These are phyloP conservation scores for Tethya wilhelma DNA, from an alignment of 37 sponge, comb jelly and placozoan species.

Conservation along the genomic window DNA sequence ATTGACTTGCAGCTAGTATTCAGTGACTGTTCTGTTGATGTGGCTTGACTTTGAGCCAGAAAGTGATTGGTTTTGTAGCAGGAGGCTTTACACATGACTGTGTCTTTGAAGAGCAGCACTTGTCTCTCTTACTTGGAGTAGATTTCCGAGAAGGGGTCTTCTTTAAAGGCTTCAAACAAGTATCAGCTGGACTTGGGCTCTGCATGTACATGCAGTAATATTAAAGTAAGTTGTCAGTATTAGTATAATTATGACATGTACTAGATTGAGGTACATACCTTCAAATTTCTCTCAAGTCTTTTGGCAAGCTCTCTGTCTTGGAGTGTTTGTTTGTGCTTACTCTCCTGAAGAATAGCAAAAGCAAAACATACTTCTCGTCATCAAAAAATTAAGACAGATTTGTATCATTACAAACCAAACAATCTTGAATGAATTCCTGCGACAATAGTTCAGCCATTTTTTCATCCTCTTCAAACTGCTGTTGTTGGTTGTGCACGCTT, in stretches of 20 bases:
- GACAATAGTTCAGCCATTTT: constrained; percentile 2
- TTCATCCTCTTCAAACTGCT: background rate
- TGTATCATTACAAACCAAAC: too few species aligned
- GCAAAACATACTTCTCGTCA: background rate
- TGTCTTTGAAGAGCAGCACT: too few species aligned
- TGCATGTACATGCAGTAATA: too few species aligned
- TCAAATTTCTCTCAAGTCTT: too few species aligned
- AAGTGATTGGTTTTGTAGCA: background rate
- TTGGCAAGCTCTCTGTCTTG: background rate
- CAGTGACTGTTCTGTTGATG: background rate
- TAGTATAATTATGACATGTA: too few species aligned
- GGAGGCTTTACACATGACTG: too few species aligned
- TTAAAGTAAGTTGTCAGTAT: too few species aligned
- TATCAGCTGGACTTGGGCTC: background rate
- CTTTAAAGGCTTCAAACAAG: too few species aligned
- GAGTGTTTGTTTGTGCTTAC: background rate
- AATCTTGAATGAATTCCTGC: background rate
- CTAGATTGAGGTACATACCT: too few species aligned
- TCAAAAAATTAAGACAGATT: background rate
- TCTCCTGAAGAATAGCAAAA: background rate
- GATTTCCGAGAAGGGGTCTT: too few species aligned
- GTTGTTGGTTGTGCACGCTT: background rate
- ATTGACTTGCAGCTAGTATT: too few species aligned
- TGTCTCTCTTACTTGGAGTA: too few species aligned
- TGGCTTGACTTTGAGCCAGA: background rate